Conservation (phyloP, 2,113 vertebrate genomes). For the Atrichornis clamosus region DNA sequence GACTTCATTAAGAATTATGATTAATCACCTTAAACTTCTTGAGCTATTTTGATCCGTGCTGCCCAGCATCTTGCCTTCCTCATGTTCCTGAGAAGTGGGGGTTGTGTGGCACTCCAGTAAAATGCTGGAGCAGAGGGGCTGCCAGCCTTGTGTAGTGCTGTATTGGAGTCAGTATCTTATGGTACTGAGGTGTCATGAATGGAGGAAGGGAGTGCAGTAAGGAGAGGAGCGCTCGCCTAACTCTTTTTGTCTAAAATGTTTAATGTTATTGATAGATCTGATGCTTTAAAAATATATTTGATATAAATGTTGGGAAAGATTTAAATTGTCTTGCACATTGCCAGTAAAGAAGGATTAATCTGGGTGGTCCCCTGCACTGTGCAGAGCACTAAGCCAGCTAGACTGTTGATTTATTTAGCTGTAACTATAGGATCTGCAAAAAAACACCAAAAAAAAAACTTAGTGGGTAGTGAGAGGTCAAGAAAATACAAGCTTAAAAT, state of each 20-base stretch:
- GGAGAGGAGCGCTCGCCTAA: background rate
- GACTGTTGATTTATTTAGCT: background rate
- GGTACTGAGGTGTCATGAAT: background rate
- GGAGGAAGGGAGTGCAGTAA: background rate
- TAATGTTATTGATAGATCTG: background rate
- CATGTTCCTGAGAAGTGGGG: background rate
- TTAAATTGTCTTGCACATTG: background rate
- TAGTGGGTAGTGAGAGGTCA: background rate
- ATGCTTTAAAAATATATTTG: background rate
- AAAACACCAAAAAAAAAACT: fast-evolving
- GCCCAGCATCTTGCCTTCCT: background rate
- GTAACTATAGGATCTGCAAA: background rate
- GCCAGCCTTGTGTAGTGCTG: background rate
- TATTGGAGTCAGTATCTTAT: background rate
- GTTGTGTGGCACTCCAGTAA: background rate
- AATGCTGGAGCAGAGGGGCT: background rate
- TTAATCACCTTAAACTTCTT: background rate
- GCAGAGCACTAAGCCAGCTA: background rate
- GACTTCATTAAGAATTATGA: background rate
- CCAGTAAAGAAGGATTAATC: background rate
- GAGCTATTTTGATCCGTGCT: background rate
- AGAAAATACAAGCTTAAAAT: background rate
- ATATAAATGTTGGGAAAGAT: background rate
- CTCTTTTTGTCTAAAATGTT: background rate
- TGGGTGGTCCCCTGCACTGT: background rate